Conservation (phyloP, 1,140 invertebrate species). For the Teleogryllus occipitalis region DNA sequence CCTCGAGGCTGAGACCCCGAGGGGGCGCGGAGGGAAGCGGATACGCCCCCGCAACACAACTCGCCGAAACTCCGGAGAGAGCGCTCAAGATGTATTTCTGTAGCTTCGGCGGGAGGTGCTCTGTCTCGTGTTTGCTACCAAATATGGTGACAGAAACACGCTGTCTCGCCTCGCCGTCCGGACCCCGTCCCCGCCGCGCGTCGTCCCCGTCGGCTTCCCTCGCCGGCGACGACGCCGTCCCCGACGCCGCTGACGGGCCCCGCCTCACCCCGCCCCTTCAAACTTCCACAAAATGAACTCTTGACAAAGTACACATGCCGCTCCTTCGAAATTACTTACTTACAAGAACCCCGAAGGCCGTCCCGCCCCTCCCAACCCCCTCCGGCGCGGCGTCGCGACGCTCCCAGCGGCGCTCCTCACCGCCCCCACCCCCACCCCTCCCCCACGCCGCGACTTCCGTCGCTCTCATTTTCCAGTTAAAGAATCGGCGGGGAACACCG, state of each 20-base stretch:
- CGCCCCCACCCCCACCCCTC: too few species aligned
- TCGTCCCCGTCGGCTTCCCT: not conserved
- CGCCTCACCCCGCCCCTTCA: not conserved
- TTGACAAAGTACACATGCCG: not conserved
- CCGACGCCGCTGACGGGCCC: not conserved
- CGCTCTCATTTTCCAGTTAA: not conserved
- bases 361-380: too few species aligned
- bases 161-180: not conserved
- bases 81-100: not conserved
- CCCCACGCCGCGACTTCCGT: too few species aligned
- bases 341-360: not conserved
- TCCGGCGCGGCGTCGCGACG: too few species aligned
- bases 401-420: not conserved
- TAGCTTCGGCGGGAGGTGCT: not conserved
- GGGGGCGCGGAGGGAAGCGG: too few species aligned
- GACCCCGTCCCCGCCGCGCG: not conserved
- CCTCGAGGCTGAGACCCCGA: not conserved
- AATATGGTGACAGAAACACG: not conserved
- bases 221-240: not conserved
- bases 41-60: too few species aligned
- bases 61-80: not conserved
- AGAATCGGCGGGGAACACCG: not conserved
- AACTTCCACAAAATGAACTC: slow-evolving; percentile 4
- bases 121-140: not conserved
- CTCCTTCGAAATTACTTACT: not conserved